These are phyloP conservation scores for Miichthys miiuy DNA, from an alignment of 2,797 vertebrate species.

Conservation along the genomic window DNA sequence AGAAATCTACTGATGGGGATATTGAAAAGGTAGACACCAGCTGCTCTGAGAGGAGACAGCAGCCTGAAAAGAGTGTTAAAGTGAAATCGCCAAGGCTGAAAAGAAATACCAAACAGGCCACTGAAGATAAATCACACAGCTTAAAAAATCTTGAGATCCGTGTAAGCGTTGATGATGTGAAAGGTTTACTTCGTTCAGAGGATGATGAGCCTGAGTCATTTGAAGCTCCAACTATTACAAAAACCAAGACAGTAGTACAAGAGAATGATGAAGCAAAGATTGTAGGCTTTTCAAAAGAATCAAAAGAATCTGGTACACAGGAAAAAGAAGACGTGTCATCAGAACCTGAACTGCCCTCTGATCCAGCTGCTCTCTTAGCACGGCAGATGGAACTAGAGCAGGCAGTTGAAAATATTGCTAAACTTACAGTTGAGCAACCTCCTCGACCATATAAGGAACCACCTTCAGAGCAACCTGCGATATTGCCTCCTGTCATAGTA, in stretches of 20 bases:
- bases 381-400: conserved; percentile 96
- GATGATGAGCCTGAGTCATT: conserved; percentile 82
- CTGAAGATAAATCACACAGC: conserved; percentile 89
- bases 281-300: conserved; percentile 76
- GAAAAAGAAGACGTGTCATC: conserved; percentile 84
- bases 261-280: conserved; percentile 80
- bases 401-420: conserved; percentile 97
- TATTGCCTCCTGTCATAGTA: conserved; percentile 79
- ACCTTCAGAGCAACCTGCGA: conserved; percentile 74
- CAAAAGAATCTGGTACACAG: conserved; percentile 75
- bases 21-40: conserved; percentile 81
- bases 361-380: conserved; percentile 90
- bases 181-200: conserved; percentile 83
- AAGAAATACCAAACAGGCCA: conserved; percentile 85
- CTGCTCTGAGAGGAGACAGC: conserved; percentile 75
- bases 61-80: conserved; percentile 81
- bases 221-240: conserved; percentile 77
- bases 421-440: conserved; percentile 89
- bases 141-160: conserved; percentile 90
- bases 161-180: conserved; percentile 88
- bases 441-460: conserved; percentile 89
- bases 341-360: conserved; percentile 83
- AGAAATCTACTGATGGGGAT: conserved; percentile 73
- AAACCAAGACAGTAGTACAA: conserved; percentile 81
- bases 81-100: conserved; percentile 87